A percentile compares a stretch with the other conserved stretches of the same genome.
Evolutionary conservation across 2,888 invertebrate species (phyloP).

Genomic region (Drosophila austrosaltans): DNA sequence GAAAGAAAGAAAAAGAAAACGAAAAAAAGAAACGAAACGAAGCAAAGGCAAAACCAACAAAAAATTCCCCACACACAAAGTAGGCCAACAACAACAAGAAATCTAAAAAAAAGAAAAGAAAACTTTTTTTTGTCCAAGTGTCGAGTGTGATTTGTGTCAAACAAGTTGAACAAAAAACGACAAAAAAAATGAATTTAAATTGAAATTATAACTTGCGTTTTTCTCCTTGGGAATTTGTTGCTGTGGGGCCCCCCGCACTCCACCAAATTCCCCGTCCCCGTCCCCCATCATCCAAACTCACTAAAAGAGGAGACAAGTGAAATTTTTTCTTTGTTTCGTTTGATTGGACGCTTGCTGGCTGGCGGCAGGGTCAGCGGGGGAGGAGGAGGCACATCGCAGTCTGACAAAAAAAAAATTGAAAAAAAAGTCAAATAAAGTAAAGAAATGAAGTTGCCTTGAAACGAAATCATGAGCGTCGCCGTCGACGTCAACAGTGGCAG

Average conservation of each 20-base stretch:
- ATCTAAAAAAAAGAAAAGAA: conserved; percentile 31
- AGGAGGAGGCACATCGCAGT: conserved; percentile 36
- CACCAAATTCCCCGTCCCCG: neutral
- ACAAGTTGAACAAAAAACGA: conserved; percentile 36
- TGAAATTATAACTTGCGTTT: conserved; percentile 58
- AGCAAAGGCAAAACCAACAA: conserved; percentile 56
- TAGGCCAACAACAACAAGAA: conserved; percentile 72
- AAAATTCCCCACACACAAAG: conserved; percentile 72
- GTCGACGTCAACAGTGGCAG: conserved; percentile 24
- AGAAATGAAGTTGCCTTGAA: conserved; percentile 68
- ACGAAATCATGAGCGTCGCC: conserved; percentile 43
- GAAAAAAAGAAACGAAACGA: conserved; percentile 57
- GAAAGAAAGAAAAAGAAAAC: conserved; percentile 59
- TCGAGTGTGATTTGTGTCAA: conserved; percentile 54
- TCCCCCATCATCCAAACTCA: neutral
- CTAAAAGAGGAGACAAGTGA: conserved; percentile 59
- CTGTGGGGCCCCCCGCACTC: conserved; percentile 28
- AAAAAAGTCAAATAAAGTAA: conserved; percentile 46
- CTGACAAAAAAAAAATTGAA: conserved; percentile 12
- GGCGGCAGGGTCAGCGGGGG: conserved; percentile 30
- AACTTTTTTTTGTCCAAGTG: conserved; percentile 47
- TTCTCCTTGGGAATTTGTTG: conserved; percentile 30
- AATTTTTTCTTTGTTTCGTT: conserved; percentile 73
- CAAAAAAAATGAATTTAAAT: conserved; percentile 26
- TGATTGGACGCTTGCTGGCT: conserved; percentile 17